phyloP scores from a whole-genome alignment of 1,140 invertebrate species.

The Zaprionus lachaisei region DNA sequence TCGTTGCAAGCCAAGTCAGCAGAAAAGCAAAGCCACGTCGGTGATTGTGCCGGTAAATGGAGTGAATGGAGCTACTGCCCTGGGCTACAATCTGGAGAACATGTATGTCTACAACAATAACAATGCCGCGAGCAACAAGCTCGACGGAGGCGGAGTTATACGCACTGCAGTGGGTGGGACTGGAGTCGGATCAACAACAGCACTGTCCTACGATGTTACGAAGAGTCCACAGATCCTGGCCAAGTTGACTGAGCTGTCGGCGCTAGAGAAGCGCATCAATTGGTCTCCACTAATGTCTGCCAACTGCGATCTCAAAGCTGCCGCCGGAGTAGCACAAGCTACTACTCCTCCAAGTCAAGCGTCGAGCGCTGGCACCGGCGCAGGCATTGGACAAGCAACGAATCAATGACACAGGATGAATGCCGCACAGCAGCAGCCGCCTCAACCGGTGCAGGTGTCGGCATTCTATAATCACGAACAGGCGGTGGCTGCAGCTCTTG shows the following conservation, averaged over 20 bases:
- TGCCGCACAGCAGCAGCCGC: constrained; percentile 54
- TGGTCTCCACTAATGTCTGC: constrained; percentile 41
- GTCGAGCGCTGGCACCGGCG: constrained; percentile 21
- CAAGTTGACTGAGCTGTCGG: constrained; percentile 51
- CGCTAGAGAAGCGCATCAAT: constrained; percentile 57
- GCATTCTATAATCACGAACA: constrained; percentile 79
- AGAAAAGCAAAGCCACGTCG: constrained; percentile 40
- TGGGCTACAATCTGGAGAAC: constrained; percentile 58
- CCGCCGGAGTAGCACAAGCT: not conserved
- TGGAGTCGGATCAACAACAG: not conserved
- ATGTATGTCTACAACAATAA: constrained; percentile 61
- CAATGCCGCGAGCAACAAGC: constrained; percentile 12
- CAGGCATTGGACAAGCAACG: constrained; percentile 35
- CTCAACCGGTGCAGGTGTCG: constrained; percentile 63
- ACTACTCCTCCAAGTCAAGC: constrained; percentile 9
- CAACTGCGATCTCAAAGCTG: constrained; percentile 23
- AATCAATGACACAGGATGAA: constrained; percentile 75
- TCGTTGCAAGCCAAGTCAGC: constrained; percentile 41
- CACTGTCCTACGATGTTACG: constrained; percentile 49
- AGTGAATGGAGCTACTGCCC: constrained; percentile 22
- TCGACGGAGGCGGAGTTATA: constrained; percentile 17
- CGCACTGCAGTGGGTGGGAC: not conserved
- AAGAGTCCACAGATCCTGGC: constrained; percentile 53
- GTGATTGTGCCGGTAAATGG: constrained; percentile 21
- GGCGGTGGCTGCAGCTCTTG: constrained; percentile 73